Evolutionary conservation across 2,113 vertebrate species (phyloP).

Genomic region (Cololabis saira): DNA sequence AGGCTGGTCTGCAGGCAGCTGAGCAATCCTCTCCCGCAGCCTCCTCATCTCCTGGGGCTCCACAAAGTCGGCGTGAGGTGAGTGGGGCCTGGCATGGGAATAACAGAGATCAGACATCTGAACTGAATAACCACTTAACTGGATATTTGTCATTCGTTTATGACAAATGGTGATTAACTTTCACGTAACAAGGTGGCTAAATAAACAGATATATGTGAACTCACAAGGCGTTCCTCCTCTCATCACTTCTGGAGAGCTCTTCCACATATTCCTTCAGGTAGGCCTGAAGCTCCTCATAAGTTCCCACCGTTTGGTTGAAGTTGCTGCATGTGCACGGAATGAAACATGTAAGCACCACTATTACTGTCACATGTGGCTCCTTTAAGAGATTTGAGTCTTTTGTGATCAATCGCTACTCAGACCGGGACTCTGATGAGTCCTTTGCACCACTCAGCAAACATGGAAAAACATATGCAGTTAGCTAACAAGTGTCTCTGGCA

Average conservation of each 20-base stretch:
- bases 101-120: background rate
- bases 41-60: slow-evolving; percentile 71
- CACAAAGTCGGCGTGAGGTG: slow-evolving; percentile 59
- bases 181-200: background rate
- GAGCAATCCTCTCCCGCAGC: slow-evolving; percentile 86
- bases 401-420: too few species aligned
- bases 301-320: slow-evolving; percentile 94
- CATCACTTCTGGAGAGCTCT: slow-evolving; percentile 86
- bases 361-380: too few species aligned
- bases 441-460: too few species aligned
- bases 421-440: too few species aligned
- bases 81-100: slow-evolving; percentile 61
- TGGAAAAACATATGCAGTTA: too few species aligned
- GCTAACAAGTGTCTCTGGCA: too few species aligned
- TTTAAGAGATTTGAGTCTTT: too few species aligned
- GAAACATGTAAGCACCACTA: too few species aligned
- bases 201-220: slow-evolving; percentile 24
- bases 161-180: background rate
- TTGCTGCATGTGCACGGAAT: slow-evolving; percentile 75
- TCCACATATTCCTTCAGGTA: slow-evolving; percentile 91
- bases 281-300: slow-evolving; percentile 91
- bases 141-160: too few species aligned
- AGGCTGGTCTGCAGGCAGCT: slow-evolving; percentile 81
- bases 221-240: slow-evolving; percentile 86
- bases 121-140: background rate